These are phyloP conservation scores for Agrotis exclamationis DNA, from an alignment of 2,888 invertebrate genomes.

Conservation along the genomic window DNA sequence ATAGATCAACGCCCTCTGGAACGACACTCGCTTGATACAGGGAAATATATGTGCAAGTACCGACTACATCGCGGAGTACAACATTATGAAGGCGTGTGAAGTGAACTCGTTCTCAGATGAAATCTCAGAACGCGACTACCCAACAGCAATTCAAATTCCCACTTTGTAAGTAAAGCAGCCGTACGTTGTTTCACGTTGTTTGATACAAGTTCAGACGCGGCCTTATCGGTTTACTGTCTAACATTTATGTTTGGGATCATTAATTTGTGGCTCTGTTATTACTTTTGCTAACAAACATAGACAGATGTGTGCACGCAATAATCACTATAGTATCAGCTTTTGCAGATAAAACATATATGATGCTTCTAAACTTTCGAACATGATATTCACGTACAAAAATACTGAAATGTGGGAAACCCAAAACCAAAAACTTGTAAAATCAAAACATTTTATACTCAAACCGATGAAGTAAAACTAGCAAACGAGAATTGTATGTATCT, in stretches of 20 bases:
- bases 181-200: constrained; percentile 19
- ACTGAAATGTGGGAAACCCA: background rate
- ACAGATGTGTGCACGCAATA: constrained; percentile 2
- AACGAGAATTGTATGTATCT: too few species aligned
- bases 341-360: background rate
- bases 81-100: constrained; percentile 22
- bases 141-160: constrained; percentile 35
- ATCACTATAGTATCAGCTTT: background rate
- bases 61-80: constrained; percentile 10
- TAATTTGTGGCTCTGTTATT: constrained; percentile 38
- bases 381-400: background rate
- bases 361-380: background rate
- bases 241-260: constrained; percentile 32
- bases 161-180: constrained; percentile 13
- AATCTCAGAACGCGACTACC: constrained; percentile 19
- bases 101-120: constrained; percentile 26
- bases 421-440: too few species aligned
- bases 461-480: background rate
- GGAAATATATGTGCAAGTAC: constrained; percentile 6
- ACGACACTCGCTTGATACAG: constrained; percentile 6
- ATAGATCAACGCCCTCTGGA: constrained; percentile 61
- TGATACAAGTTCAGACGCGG: constrained; percentile 26
- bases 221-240: constrained; percentile 44
- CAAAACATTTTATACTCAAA: too few species aligned
- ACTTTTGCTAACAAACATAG: constrained; percentile 18